Evolutionary conservation across 2,888 invertebrate species (phyloP).

Genomic region (Meiosimyza platycephala): DNA sequence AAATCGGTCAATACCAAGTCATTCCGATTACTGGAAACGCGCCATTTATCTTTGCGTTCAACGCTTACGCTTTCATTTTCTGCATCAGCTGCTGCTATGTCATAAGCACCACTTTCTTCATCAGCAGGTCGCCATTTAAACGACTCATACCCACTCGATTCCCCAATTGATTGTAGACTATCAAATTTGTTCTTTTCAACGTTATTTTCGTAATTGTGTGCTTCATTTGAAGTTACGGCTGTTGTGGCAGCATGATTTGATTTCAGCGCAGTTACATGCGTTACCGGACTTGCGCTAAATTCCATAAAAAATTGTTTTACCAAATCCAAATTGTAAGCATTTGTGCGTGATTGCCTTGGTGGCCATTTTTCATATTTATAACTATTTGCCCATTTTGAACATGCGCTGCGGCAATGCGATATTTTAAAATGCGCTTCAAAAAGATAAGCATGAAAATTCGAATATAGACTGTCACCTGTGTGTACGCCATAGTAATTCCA

Average conservation of each 20-base stretch:
- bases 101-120: constrained; percentile 61
- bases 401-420: constrained; percentile 78
- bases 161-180: constrained; percentile 78
- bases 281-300: constrained; percentile 50
- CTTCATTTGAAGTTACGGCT: neutral
- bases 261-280: neutral
- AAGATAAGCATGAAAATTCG: constrained; percentile 87
- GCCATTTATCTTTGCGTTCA: constrained; percentile 58
- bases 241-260: neutral
- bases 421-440: constrained; percentile 86
- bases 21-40: constrained; percentile 58
- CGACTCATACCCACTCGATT: constrained; percentile 82
- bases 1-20: constrained; percentile 63
- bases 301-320: constrained; percentile 65
- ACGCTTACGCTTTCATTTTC: constrained; percentile 2
- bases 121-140: constrained; percentile 73
- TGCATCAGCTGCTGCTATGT: constrained; percentile 41
- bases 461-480: constrained; percentile 77
- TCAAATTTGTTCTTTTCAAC: constrained; percentile 66
- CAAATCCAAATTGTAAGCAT: constrained; percentile 60
- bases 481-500: constrained; percentile 70
- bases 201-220: constrained; percentile 19
- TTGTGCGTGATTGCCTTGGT: constrained; percentile 50
- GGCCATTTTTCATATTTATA: constrained; percentile 74
- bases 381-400: constrained; percentile 80